Evolutionary conservation across 2,113 vertebrate genomes (phyloP).

Genomic region (Bagarius yarrelli): DNA sequence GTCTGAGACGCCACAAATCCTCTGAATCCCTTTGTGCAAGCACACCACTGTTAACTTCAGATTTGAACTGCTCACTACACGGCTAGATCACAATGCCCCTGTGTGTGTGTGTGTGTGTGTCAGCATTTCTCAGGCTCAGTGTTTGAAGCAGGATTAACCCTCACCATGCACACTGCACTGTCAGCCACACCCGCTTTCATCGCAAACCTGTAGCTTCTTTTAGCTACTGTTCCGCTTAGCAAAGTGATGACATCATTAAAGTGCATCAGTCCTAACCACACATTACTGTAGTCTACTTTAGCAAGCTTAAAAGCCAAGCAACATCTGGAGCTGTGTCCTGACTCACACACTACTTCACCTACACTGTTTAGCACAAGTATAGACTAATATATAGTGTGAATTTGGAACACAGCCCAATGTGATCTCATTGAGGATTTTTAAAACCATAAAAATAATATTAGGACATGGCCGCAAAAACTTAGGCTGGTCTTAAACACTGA

Average conservation of each 20-base stretch:
- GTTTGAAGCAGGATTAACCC: constrained; percentile 29
- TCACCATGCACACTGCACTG: constrained; percentile 2
- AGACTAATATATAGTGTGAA: not conserved
- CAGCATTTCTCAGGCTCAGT: constrained; percentile 8
- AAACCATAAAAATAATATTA: not conserved
- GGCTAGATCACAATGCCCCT: constrained; percentile 1
- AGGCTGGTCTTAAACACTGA: not conserved
- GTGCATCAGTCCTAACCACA: not conserved
- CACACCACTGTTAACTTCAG: constrained; percentile 19
- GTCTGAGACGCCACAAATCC: constrained; percentile 19
- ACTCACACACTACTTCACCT: not conserved
- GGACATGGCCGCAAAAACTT: not conserved
- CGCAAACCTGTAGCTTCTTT: not conserved
- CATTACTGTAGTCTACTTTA: not conserved
- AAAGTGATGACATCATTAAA: constrained; percentile 15
- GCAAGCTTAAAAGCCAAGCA: not conserved
- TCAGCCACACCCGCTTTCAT: constrained; percentile 3
- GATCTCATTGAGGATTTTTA: not conserved
- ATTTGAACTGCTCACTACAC: constrained; percentile 20
- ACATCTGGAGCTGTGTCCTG: not conserved
- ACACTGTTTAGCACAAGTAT: not conserved
- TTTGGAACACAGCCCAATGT: not conserved
- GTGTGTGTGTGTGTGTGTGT: constrained; percentile 20
- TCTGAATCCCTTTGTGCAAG: not conserved
- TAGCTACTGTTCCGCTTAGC: not conserved